Evolutionary conservation across 2,888 invertebrate species (phyloP).

Genomic region (Ormia ochracea): DNA sequence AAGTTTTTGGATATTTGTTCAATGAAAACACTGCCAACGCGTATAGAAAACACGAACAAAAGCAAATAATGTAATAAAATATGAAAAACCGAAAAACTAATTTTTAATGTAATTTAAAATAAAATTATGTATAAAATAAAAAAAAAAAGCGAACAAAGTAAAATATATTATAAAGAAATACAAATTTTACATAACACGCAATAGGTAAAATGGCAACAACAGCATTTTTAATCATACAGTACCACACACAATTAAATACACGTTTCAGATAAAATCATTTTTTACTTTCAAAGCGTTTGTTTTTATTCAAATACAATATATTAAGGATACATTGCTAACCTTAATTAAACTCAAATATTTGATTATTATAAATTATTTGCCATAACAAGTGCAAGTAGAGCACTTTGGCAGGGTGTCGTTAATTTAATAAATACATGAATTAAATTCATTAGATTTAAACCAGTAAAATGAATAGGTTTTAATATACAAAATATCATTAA

Average conservation of each 20-base stretch:
- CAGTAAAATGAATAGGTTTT: neutral
- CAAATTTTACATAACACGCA: conserved; percentile 56
- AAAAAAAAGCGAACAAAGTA: conserved; percentile 21
- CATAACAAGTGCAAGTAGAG: neutral
- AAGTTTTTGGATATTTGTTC: conserved; percentile 68
- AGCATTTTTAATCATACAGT: conserved; percentile 47
- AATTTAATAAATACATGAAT: neutral
- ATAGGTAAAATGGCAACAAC: conserved; percentile 49
- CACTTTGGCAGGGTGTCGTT: neutral
- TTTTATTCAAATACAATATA: neutral
- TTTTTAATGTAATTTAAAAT: conserved; percentile 52
- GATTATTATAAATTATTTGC: neutral
- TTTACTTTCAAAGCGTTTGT: neutral
- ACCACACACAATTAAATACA: conserved; percentile 16
- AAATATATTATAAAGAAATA: conserved; percentile 32
- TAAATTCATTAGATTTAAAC: conserved; percentile 19
- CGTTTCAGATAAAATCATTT: neutral
- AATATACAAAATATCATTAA: neutral
- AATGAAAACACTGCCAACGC: conserved; percentile 74
- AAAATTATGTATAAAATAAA: conserved; percentile 32
- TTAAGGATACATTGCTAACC: neutral
- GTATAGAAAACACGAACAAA: conserved; percentile 70
- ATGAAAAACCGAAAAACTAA: conserved; percentile 25
- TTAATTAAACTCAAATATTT: neutral
- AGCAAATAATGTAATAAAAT: conserved; percentile 31